These are phyloP conservation scores for Callopanchax toddi DNA, from an alignment of 2,113 vertebrate genomes.

Conservation along the genomic window DNA sequence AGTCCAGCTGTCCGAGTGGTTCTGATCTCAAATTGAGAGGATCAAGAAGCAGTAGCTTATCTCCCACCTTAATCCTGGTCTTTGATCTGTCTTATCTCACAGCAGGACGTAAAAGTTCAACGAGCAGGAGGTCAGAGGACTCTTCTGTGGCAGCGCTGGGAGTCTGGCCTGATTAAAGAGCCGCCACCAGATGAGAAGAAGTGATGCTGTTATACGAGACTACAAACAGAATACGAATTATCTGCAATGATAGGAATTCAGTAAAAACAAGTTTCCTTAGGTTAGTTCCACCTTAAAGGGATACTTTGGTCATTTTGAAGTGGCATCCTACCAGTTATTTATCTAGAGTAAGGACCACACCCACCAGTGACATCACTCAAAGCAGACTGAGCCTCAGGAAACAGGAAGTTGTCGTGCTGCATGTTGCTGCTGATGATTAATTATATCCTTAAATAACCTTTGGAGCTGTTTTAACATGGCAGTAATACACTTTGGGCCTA, in stretches of 20 bases:
- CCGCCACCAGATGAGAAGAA: slow-evolving; percentile 46
- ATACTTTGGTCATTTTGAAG: no score
- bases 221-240: not conserved
- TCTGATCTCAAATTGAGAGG: slow-evolving; percentile 11
- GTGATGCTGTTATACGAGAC: slow-evolving; percentile 20
- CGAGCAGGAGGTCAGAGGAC: slow-evolving; percentile 56
- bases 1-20: not conserved
- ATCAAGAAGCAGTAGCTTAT: slow-evolving; percentile 24
- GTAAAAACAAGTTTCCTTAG: not conserved
- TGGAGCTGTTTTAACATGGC: no score
- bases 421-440: no score
- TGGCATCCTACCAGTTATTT: no score
- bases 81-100: slow-evolving; percentile 37
- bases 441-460: no score
- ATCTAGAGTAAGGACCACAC: no score
- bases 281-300: slow-evolving; percentile 11
- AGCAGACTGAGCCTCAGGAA: no score
- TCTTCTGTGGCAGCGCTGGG: slow-evolving; percentile 76
- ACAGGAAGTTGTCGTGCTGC: no score
- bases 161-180: slow-evolving; percentile 67
- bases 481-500: no score
- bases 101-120: slow-evolving; percentile 59
- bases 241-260: not conserved
- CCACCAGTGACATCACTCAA: no score
- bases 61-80: slow-evolving; percentile 37